These are phyloP conservation scores for Linurgus olivaceus DNA, from an alignment of 2,797 vertebrate genomes.

Conservation along the genomic window DNA sequence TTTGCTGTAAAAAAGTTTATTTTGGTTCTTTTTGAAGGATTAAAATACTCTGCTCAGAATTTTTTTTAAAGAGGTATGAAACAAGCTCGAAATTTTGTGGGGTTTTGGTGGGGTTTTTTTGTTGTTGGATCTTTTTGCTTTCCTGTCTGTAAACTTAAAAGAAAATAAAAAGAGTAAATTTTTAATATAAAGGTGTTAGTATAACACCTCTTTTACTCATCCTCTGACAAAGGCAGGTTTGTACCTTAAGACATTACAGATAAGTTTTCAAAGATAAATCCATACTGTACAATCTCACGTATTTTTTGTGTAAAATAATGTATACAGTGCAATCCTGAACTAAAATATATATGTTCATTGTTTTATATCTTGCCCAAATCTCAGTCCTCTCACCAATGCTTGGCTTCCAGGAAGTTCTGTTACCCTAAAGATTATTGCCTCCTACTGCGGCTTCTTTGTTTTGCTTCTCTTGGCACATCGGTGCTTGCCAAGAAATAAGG, in stretches of 20 bases:
- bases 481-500: neutral
- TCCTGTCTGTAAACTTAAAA: neutral
- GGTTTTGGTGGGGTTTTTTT: fast-evolving
- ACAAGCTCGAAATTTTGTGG: neutral
- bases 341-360: neutral
- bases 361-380: neutral
- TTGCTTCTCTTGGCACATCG: neutral
- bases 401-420: neutral
- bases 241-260: neutral
- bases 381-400: neutral
- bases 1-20: neutral
- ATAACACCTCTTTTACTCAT: neutral
- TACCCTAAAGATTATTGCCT: neutral
- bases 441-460: fast-evolving
- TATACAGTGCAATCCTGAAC: neutral
- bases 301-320: neutral
- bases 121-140: neutral
- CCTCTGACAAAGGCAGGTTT: neutral
- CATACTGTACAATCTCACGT: neutral
- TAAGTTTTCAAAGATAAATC: neutral
- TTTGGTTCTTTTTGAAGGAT: neutral
- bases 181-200: neutral
- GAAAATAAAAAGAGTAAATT: neutral
- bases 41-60: neutral
- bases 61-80: neutral